phyloP scores from a whole-genome alignment of 2,113 vertebrate species.

The Piprites chloris region DNA sequence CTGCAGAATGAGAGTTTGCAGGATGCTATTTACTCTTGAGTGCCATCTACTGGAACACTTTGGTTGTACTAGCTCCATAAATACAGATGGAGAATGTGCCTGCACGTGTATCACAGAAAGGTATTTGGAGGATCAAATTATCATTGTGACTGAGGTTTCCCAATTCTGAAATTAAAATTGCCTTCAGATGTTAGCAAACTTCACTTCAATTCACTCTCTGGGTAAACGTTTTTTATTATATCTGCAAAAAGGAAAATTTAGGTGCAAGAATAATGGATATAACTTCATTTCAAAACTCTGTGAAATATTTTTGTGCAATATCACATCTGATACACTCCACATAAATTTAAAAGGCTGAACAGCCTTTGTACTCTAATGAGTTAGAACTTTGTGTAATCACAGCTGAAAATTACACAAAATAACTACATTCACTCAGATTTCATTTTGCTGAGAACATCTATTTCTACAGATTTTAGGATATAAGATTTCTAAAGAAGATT shows the following conservation, averaged over 20 bases:
- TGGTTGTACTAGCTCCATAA: not conserved
- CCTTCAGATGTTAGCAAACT: not conserved
- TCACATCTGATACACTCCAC: not conserved
- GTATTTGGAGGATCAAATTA: not conserved
- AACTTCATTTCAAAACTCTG: not conserved
- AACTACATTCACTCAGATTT: not conserved
- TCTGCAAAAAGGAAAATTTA: not conserved
- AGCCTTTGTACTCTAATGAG: not conserved
- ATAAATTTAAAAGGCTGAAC: not conserved
- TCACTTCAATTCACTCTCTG: not conserved
- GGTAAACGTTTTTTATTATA: not conserved
- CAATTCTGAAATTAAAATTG: not conserved
- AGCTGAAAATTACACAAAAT: not conserved
- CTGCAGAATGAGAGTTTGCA: not conserved
- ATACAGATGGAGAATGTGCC: not conserved
- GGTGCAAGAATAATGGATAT: not conserved
- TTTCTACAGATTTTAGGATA: not conserved
- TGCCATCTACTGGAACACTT: constrained; percentile 49
- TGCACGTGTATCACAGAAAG: not conserved
- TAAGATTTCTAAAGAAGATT: not conserved
- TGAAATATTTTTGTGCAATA: not conserved
- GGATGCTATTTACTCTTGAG: constrained; percentile 10
- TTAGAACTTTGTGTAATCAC: not conserved
- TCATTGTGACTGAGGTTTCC: not conserved
- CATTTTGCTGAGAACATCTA: not conserved